phyloP scores from a whole-genome alignment of 2,797 vertebrate genomes.

The Neosilurus mollespiculum region DNA sequence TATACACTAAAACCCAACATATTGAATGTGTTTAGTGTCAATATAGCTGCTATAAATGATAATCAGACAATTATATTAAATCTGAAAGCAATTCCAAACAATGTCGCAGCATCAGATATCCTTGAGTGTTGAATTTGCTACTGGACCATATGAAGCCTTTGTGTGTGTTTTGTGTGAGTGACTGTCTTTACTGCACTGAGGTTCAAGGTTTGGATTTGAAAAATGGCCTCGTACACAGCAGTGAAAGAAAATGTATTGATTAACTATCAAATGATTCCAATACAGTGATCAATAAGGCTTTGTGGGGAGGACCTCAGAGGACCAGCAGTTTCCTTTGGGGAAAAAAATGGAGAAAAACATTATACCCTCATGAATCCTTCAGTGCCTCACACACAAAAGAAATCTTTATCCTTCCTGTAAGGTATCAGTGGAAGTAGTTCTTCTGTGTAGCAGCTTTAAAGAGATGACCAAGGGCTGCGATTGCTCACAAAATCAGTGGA shows the following conservation, averaged over 20 bases:
- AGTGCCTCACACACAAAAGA: constrained; percentile 57
- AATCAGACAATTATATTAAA: background rate
- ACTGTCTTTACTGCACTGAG: constrained; percentile 59
- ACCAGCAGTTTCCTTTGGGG: constrained; percentile 42
- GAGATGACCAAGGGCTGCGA: background rate
- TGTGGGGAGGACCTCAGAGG: constrained; percentile 60
- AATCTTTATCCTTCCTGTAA: constrained; percentile 47
- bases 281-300: constrained; percentile 75
- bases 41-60: background rate
- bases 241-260: constrained; percentile 79
- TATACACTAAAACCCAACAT: background rate
- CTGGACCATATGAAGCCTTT: background rate
- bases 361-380: constrained; percentile 57
- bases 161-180: constrained; percentile 18
- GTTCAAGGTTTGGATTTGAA: constrained; percentile 73
- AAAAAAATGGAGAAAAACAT: constrained; percentile 52
- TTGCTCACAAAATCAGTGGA: background rate
- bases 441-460: constrained; percentile 10
- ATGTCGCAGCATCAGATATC: background rate
- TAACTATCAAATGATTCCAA: constrained; percentile 83
- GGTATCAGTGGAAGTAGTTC: constrained; percentile 32
- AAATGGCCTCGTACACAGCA: constrained; percentile 53
- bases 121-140: background rate
- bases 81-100: background rate
- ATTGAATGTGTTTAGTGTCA: background rate